Percentiles rank a stretch among this genome's conserved stretches.
phyloP scores from a whole-genome alignment of 2,113 vertebrate species.

The Mus spicilegus region DNA sequence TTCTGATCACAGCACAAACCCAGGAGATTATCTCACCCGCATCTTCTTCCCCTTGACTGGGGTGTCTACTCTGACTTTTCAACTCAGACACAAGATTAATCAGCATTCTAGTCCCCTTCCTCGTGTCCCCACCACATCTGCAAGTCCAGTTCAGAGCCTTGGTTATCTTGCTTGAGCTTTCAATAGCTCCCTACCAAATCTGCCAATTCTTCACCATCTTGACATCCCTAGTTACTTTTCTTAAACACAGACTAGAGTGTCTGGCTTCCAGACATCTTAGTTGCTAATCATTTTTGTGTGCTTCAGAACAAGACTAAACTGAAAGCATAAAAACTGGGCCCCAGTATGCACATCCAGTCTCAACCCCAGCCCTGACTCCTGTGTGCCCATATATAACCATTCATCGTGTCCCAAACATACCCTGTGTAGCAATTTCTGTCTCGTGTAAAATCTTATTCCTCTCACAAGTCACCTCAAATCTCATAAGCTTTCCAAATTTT shows the following conservation, averaged over 20 bases:
- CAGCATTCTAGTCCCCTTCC: neutral
- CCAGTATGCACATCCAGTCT: neutral
- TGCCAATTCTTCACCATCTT: neutral
- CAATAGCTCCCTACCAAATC: neutral
- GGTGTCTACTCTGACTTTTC: neutral
- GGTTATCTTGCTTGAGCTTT: neutral
- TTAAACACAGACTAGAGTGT: neutral
- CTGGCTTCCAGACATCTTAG: neutral
- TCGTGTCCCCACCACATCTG: neutral
- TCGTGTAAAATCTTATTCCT: neutral
- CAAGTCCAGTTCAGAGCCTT: neutral
- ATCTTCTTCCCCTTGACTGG: neutral
- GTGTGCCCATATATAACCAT: neutral
- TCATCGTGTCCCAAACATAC: neutral
- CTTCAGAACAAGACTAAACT: neutral
- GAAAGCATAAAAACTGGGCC: neutral
- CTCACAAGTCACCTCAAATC: neutral
- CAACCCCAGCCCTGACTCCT: neutral
- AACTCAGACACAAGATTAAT: no score
- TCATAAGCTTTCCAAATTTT: slow-evolving; percentile 26
- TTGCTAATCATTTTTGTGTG: neutral
- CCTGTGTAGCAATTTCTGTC: neutral
- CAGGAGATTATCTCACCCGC: neutral
- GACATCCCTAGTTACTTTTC: neutral
- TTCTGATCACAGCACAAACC: neutral